These are phyloP conservation scores for Syrrhaptes paradoxus DNA, from an alignment of 2,113 vertebrate genomes.

Conservation along the genomic window DNA sequence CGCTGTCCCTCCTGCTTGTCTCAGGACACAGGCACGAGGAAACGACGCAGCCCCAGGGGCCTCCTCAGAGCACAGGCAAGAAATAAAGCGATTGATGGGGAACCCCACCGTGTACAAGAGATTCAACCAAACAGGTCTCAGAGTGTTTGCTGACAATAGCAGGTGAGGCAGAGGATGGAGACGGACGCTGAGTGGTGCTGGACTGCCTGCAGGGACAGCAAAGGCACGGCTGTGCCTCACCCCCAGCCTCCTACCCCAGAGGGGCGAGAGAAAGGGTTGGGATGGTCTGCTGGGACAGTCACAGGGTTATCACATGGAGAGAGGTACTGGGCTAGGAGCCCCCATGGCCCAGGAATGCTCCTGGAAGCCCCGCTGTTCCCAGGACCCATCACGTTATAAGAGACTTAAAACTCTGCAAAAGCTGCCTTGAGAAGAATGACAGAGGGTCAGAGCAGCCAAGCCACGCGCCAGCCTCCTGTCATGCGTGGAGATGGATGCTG, in stretches of 20 bases:
- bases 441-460: not conserved
- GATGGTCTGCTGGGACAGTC: not conserved
- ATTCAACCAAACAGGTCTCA: not conserved
- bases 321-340: not conserved
- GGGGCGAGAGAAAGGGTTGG: not conserved
- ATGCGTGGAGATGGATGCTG: fast-evolving
- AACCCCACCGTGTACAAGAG: not conserved
- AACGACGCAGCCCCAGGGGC: not conserved
- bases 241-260: not conserved
- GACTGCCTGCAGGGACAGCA: not conserved
- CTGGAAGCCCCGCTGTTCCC: not conserved
- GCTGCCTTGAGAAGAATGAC: not conserved
- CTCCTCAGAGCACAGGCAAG: not conserved
- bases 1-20: not conserved
- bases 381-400: not conserved
- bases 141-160: not conserved
- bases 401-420: not conserved
- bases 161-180: constrained; percentile 15
- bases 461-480: not conserved
- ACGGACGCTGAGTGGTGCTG: fast-evolving
- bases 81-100: not conserved
- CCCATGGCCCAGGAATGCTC: fast-evolving
- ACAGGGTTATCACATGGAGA: too few species aligned
- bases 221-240: not conserved
- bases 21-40: not conserved